A percentile compares a stretch with the other conserved stretches of the same genome.
Evolutionary conservation across 35 echinoderm and acorn worm species (phyloP).

Genomic region (Heliocidaris tuberculata): DNA sequence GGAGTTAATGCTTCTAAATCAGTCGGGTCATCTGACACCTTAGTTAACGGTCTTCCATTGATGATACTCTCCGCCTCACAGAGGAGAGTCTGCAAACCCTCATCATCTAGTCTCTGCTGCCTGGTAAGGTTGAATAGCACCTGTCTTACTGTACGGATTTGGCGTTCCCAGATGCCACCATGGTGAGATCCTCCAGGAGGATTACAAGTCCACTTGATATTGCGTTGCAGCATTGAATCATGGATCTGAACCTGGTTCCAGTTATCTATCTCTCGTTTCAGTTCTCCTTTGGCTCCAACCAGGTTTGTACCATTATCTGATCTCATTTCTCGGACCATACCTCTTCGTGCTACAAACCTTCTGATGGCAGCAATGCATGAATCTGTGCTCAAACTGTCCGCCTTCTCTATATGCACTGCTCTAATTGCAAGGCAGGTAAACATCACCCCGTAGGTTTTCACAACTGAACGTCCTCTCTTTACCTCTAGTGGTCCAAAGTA

Average conservation of each 20-base stretch:
- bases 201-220: slow-evolving; percentile 65
- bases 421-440: neutral
- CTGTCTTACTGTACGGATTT: too few species aligned
- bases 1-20: too few species aligned
- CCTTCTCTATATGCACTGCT: neutral
- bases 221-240: neutral
- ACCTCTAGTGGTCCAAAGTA: neutral
- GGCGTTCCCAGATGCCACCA: slow-evolving; percentile 58
- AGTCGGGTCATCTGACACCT: too few species aligned
- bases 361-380: too few species aligned
- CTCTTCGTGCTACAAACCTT: too few species aligned
- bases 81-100: too few species aligned
- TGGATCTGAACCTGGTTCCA: slow-evolving; percentile 29
- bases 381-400: too few species aligned
- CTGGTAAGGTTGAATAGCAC: too few species aligned
- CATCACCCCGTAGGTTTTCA: neutral
- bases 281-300: slow-evolving; percentile 46
- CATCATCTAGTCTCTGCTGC: too few species aligned
- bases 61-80: too few species aligned
- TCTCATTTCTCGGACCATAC: too few species aligned
- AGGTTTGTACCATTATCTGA: slow-evolving; percentile 65
- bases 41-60: too few species aligned
- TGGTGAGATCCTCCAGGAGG: slow-evolving; percentile 54
- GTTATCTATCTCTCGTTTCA: slow-evolving; percentile 25
- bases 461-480: neutral